Base-by-base conservation (phyloP, 2,113 vertebrate species). In the Tricholaema leucomelas region DNA sequence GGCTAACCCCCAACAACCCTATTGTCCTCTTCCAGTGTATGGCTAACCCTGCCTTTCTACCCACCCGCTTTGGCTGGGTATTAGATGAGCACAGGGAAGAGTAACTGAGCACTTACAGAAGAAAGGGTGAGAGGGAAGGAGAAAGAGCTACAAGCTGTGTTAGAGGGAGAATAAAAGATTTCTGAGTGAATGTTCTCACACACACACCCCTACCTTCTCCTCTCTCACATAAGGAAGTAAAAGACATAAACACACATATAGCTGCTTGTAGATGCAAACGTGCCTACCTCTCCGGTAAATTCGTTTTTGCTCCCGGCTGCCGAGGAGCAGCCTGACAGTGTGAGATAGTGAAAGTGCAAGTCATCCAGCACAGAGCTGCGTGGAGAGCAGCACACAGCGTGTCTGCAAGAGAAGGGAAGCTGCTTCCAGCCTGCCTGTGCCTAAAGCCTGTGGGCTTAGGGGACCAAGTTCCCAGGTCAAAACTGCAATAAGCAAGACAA, bases 271-370 rank as follows among this genome's bases (percentile, higher is more conserved):
- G 87, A 96, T 89, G 96, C 87, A 93, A 95, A 93, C 85, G 20
- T 92, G 75, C 67, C 81, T 69, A 93, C 91, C 67, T 91, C 75
- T 56, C 52, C 67, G 94, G 94, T 25, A 24, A 50, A 93, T 89
- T 80, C 82, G 69, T 61, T 93, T 87, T 83, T 88, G 79, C 92
- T 94, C 27, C 75, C 52, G 52, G 78, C 82, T 91, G 88, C 76
- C 1, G 35, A 84, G 56, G 70, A 87, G 61, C 21, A 38, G 81
- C 91, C 92, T 96, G 96, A 78, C 81, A 94, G 91, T 10, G 81
- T 83, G 91, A 92, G 92, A 96, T 94, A 96, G 79, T 85, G 92
- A 95, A 96, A 96, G 89, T 94, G 95, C 96, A 96, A 96, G 93
- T 96, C 95, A 96, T 92, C 7, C 24, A 95, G 91, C 79, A 85